A percentile compares a stretch with the other conserved stretches of the same genome.
Conservation (phyloP, 2,797 vertebrate genomes). For the Thaleichthys pacificus region DNA sequence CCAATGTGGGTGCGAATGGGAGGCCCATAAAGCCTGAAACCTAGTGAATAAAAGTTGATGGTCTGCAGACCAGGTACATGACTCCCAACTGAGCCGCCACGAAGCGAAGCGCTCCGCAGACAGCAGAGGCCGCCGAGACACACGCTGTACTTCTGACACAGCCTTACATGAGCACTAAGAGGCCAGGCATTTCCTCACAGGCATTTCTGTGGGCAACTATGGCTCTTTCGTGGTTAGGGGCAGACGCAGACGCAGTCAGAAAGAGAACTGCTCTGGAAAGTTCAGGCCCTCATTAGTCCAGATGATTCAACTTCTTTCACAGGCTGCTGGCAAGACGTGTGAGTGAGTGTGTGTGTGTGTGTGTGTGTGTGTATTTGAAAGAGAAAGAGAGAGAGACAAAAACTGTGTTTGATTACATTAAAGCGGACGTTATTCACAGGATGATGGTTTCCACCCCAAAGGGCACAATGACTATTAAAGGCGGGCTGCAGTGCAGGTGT, state of each 20-base stretch:
- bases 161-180: slow-evolving; percentile 28
- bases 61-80: slow-evolving; percentile 16
- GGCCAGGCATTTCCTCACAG: slow-evolving; percentile 53
- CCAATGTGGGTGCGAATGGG: slow-evolving; percentile 17
- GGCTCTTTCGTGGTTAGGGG: slow-evolving; percentile 60
- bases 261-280: slow-evolving; percentile 53
- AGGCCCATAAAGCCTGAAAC: slow-evolving; percentile 20
- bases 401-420: not conserved
- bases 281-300: slow-evolving; percentile 59
- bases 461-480: slow-evolving; percentile 10
- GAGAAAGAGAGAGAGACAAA: not conserved
- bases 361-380: slow-evolving; percentile 12
- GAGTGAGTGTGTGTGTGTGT: slow-evolving; percentile 23
- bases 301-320: slow-evolving; percentile 66
- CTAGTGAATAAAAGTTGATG: slow-evolving; percentile 19
- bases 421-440: not conserved
- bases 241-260: slow-evolving; percentile 63
- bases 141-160: slow-evolving; percentile 19
- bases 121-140: slow-evolving; percentile 9
- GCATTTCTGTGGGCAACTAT: slow-evolving; percentile 62
- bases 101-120: not conserved
- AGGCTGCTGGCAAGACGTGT: slow-evolving; percentile 7
- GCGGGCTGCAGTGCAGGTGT: slow-evolving; percentile 20
- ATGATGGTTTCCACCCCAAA: slow-evolving; percentile 15
- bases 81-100: slow-evolving; percentile 16